Evolutionary conservation across 2,888 invertebrate genomes (phyloP), one percentile per base, ranked within the genome.

Genomic region (Melanchra persicariae): DNA sequence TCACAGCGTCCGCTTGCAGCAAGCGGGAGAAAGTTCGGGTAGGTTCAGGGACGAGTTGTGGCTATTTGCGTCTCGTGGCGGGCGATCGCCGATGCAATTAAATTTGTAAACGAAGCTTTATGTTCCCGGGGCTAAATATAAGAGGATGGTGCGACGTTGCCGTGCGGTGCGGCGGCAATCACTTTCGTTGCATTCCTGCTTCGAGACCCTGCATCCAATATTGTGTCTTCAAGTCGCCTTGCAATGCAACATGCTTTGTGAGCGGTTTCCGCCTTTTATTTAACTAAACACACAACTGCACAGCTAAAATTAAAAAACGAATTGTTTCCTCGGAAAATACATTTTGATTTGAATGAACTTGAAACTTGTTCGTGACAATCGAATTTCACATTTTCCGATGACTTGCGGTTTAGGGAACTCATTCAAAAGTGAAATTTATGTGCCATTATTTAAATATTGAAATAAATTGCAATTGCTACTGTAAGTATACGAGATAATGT

Each of bases 1-100:
- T 89, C 85, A 83, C 86, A 85, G 83, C 84, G 82, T 84, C 86
- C 75, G 83, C 79, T 82, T 87, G 87, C 87, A 86, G 82, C 79
- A 83, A 74, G 82, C 78, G 78, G 87, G 93, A 93, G 94, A 94
- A 94, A 94, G 95, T 94, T 93, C 91, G 92, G 91, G 81, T 93
- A 93, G 94, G 95, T 95, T 96, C 95, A 96, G 94, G 96, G 95
- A 91, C 96, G 93, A 89, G 88, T 87, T 87, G 90, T 87, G 88
- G 93, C 93, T 95, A 95, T 95, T 95, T 95, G 85, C 91, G 94
- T 91, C 92, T 87, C 94, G 89, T 90, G 92, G 93, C 95, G 91
- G 93, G 92, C 95, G 95, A 94, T 94, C 93, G 93, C 87, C 93
- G 93, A 93, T 94, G 95, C 95, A 95, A 95, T 95, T 95, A 96